These are phyloP conservation scores for Drosophila azteca DNA, from an alignment of 1,140 invertebrate genomes.

Conservation along the genomic window DNA sequence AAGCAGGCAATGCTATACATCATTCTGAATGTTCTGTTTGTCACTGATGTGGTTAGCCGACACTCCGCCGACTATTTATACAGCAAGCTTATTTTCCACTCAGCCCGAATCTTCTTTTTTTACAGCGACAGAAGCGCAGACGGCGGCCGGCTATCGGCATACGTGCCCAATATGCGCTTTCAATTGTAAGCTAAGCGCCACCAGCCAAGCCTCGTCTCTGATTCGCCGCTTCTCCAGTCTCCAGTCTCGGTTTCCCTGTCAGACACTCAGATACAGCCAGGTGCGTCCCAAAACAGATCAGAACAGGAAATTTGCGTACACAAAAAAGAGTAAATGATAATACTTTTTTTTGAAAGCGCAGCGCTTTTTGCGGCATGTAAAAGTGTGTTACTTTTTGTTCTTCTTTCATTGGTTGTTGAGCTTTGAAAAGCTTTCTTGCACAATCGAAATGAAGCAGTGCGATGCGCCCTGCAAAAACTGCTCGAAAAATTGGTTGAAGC, in stretches of 20 bases:
- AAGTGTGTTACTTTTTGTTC: too few relatives aligned
- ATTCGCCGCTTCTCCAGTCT: slow-evolving; percentile 15
- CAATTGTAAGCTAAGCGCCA: slow-evolving; percentile 20
- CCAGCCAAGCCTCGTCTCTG: slow-evolving; percentile 9
- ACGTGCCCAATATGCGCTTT: slow-evolving; percentile 22
- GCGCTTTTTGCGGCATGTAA: too few relatives aligned
- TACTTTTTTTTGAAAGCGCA: too few relatives aligned
- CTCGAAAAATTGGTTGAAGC: too few relatives aligned
- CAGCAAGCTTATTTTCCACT: background rate
- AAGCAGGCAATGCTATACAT: slow-evolving; percentile 13
- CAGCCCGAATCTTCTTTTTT: background rate
- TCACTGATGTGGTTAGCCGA: slow-evolving; percentile 29
- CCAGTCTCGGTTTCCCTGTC: slow-evolving; percentile 11
- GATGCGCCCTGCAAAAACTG: too few relatives aligned
- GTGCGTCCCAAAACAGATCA: slow-evolving; percentile 1
- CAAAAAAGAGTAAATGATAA: slow-evolving; percentile 1
- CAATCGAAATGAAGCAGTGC: too few relatives aligned
- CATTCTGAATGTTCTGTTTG: slow-evolving; percentile 19
- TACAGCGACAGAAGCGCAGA: slow-evolving; percentile 23
- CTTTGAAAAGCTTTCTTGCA: too few relatives aligned
- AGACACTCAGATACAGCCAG: slow-evolving; percentile 4
- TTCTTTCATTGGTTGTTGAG: too few relatives aligned
- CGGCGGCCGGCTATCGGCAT: slow-evolving; percentile 30
- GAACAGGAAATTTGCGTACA: slow-evolving; percentile 3
- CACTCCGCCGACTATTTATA: slow-evolving; percentile 40